These are phyloP conservation scores for Yponomeuta evonymella DNA, from an alignment of 2,888 invertebrate genomes.

Conservation along the genomic window DNA sequence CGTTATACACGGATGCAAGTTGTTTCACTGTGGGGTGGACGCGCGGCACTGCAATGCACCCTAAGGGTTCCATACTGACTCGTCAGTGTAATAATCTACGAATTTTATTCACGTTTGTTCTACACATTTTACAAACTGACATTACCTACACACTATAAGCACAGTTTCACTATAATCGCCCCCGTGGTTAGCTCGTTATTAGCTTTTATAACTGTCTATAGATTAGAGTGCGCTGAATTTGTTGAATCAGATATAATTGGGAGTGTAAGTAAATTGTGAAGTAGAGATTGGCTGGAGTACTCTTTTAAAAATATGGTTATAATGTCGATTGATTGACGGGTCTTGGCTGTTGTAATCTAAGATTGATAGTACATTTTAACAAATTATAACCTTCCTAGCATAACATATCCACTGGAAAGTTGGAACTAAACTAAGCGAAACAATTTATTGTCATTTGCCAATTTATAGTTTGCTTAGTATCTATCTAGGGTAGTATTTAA, in stretches of 20 bases:
- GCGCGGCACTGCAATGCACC: not conserved
- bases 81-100: not conserved
- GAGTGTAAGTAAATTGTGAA: slow-evolving; percentile 27
- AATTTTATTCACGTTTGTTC: slow-evolving; percentile 5
- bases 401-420: slow-evolving; percentile 7
- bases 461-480: slow-evolving; percentile 63
- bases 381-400: slow-evolving; percentile 18
- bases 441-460: slow-evolving; percentile 42
- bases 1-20: too few relatives aligned
- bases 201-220: slow-evolving; percentile 61
- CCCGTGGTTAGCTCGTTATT: slow-evolving; percentile 43
- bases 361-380: slow-evolving; percentile 19
- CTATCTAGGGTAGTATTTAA: slow-evolving; percentile 55
- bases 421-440: slow-evolving; percentile 24
- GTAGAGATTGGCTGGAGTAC: slow-evolving; percentile 34
- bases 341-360: slow-evolving; percentile 32
- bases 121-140: slow-evolving; percentile 12
- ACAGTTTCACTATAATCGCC: slow-evolving; percentile 45
- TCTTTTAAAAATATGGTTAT: slow-evolving; percentile 26
- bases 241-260: slow-evolving; percentile 30
- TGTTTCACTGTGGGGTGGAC: not conserved
- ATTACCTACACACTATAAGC: slow-evolving; percentile 22
- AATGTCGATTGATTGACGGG: slow-evolving; percentile 27
- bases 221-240: slow-evolving; percentile 39
- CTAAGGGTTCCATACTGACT: not conserved